Evolutionary conservation across 2,113 vertebrate genomes (phyloP).

Genomic region (Microcebus tavaratra): DNA sequence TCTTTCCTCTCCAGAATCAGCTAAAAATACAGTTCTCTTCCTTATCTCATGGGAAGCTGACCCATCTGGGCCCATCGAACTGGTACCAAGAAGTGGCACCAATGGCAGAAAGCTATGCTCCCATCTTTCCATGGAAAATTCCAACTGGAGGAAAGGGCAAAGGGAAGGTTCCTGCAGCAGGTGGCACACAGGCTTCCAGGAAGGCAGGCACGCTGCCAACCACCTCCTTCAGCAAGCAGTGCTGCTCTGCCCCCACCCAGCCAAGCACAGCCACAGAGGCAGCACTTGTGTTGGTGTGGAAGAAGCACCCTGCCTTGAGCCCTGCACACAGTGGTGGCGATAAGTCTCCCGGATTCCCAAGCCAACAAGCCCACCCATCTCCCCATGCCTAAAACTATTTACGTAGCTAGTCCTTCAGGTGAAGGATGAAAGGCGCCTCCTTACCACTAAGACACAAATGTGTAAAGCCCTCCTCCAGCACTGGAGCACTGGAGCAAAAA

Average conservation of each 20-base stretch:
- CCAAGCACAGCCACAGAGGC: background rate
- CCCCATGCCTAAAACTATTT: background rate
- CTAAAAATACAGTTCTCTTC: background rate
- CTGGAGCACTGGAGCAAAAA: background rate
- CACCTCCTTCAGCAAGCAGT: background rate
- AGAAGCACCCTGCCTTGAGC: background rate
- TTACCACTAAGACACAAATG: background rate
- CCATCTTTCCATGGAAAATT: constrained; percentile 20
- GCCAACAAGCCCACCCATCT: background rate
- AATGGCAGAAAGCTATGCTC: background rate
- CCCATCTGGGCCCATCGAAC: background rate
- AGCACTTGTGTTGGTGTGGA: background rate
- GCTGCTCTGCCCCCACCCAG: background rate
- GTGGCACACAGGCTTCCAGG: background rate
- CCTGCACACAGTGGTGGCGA: background rate
- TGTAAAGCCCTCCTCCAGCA: background rate
- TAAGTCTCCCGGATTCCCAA: background rate
- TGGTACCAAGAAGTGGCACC: background rate
- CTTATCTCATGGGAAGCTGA: background rate
- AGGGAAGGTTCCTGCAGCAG: background rate
- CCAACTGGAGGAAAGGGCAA: background rate
- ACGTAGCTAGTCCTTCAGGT: background rate
- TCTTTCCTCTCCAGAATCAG: background rate
- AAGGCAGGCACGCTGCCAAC: background rate
- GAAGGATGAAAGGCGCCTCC: background rate